These are phyloP conservation scores for Puma concolor DNA, from an alignment of 2,113 vertebrate species.

Conservation along the genomic window DNA sequence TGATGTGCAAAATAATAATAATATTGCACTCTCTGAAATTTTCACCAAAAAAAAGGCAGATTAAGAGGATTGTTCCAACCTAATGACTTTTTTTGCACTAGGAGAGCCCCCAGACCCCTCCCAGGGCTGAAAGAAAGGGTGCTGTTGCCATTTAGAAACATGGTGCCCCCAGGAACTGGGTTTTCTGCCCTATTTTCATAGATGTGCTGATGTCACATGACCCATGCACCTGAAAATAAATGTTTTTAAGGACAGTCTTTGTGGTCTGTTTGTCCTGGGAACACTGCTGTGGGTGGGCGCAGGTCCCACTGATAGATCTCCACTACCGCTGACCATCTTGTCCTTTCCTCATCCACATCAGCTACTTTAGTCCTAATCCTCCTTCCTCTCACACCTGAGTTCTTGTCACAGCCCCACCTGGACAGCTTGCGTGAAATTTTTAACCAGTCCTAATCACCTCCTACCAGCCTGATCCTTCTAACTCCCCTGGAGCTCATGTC, in stretches of 20 bases:
- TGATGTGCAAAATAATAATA: neutral
- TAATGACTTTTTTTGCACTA: neutral
- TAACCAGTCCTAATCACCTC: neutral
- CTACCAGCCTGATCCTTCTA: neutral
- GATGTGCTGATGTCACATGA: neutral
- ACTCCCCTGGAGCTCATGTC: neutral
- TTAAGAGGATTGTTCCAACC: neutral
- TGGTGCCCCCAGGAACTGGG: neutral
- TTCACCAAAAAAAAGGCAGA: neutral
- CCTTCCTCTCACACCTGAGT: neutral
- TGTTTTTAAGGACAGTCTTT: neutral
- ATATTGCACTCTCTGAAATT: neutral
- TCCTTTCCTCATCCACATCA: neutral
- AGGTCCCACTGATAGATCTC: neutral
- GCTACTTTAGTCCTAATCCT: neutral
- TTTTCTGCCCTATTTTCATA: conserved; percentile 6
- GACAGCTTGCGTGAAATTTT: neutral
- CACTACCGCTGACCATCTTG: neutral
- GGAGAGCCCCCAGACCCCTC: neutral
- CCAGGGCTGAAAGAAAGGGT: rapidly evolving
- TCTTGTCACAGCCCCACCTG: neutral
- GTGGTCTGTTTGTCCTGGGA: neutral
- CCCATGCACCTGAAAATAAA: conserved; percentile 48
- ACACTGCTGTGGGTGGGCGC: neutral
- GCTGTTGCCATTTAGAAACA: neutral